These are phyloP conservation scores for Eubucco bourcierii DNA, from an alignment of 2,113 vertebrate species.

Conservation along the genomic window DNA sequence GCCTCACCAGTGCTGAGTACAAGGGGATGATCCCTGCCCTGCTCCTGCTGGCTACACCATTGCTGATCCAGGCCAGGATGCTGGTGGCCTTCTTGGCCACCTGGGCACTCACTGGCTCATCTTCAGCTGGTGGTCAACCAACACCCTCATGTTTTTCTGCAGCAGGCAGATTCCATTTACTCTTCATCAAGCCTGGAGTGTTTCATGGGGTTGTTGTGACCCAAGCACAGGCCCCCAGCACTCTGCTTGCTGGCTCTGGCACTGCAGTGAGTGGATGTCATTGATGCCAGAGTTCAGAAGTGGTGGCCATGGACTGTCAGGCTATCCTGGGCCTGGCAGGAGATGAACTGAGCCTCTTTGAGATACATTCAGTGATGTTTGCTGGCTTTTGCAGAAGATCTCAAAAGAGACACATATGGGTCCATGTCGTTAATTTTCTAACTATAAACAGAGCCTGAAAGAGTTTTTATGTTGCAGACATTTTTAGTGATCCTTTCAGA, in stretches of 20 bases:
- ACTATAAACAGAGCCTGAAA: neutral
- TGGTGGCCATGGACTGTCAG: neutral
- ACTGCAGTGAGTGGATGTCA: neutral
- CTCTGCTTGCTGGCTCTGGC: neutral
- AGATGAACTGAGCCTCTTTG: neutral
- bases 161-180: neutral
- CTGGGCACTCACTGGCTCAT: neutral
- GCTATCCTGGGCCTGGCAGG: neutral
- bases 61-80: too few relatives aligned
- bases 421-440: neutral
- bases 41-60: neutral
- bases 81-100: neutral
- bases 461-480: neutral
- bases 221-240: neutral
- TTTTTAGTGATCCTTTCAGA: neutral
- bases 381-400: neutral
- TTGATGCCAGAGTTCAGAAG: neutral
- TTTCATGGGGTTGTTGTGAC: neutral
- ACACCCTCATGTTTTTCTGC: neutral
- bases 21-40: fast-evolving
- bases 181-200: fast-evolving
- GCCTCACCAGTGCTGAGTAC: too few relatives aligned
- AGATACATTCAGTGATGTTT: neutral
- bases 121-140: too few relatives aligned
- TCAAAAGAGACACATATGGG: neutral